phyloP scores from a whole-genome alignment of 1,140 invertebrate genomes.

The Liolophura sinensis region DNA sequence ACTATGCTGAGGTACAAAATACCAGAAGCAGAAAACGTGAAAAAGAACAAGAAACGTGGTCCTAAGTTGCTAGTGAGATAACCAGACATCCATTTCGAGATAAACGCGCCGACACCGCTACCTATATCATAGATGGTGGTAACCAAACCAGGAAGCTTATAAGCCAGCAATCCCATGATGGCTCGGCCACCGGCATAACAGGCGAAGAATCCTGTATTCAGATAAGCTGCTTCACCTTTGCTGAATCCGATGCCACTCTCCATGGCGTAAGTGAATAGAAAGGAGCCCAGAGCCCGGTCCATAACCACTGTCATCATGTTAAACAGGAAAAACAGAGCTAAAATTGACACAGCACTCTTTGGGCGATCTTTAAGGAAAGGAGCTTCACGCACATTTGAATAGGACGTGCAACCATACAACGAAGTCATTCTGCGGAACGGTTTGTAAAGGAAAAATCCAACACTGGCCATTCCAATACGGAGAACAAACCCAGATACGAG shows the following conservation, averaged over 20 bases:
- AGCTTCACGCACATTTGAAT: conserved; percentile 5
- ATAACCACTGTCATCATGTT: conserved; percentile 19
- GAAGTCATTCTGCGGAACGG: background rate
- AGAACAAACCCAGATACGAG: conserved; percentile 10
- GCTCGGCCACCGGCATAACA: conserved; percentile 12
- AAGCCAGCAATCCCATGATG: conserved; percentile 8
- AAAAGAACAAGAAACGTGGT: too few relatives aligned
- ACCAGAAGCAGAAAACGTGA: too few relatives aligned
- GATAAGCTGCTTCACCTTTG: conserved; percentile 15
- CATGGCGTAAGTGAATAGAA: conserved; percentile 20
- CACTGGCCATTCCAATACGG: conserved; percentile 13
- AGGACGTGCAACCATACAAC: background rate
- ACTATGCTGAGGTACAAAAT: too few relatives aligned
- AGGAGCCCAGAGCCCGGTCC: conserved; percentile 28
- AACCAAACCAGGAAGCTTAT: conserved; percentile 1
- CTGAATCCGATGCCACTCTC: conserved; percentile 14
- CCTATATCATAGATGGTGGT: too few relatives aligned
- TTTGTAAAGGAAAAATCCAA: conserved; percentile 3
- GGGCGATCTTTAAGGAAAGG: conserved; percentile 12
- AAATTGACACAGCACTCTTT: conserved; percentile 16
- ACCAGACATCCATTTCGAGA: too few relatives aligned
- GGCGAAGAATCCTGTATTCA: conserved; percentile 18
- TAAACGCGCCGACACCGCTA: too few relatives aligned
- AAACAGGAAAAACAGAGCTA: conserved; percentile 18
- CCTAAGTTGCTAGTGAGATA: too few relatives aligned